Conservation (phyloP, 1,140 invertebrate species). For the Sarcophaga peregrina region DNA sequence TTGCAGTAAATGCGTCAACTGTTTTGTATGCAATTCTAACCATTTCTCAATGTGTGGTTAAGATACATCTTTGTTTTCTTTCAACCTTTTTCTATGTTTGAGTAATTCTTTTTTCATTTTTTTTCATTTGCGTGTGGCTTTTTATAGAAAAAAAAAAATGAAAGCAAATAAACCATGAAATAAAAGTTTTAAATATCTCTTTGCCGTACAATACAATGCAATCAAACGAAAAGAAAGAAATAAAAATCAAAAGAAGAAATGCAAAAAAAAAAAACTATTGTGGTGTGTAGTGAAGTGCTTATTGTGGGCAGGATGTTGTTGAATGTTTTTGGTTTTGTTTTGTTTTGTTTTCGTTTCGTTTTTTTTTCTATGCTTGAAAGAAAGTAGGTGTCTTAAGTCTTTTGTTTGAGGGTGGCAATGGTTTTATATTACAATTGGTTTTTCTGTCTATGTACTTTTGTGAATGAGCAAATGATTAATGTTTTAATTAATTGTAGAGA, state of each 20-base stretch:
- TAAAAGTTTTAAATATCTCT: not conserved
- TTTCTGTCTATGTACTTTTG: not conserved
- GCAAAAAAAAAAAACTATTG: not conserved
- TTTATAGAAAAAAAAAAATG: not conserved
- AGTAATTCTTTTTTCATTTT: not conserved
- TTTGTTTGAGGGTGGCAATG: not conserved
- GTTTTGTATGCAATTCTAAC: not conserved
- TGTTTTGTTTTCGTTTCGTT: too few species aligned
- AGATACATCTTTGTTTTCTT: not conserved
- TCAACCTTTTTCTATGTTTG: not conserved
- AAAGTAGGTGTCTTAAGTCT: constrained; percentile 17
- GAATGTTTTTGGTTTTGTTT: not conserved
- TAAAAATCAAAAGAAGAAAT: not conserved
- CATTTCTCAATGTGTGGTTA: not conserved
- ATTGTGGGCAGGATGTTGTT: constrained; percentile 7
- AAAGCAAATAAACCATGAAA: not conserved
- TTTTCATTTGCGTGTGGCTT: not conserved
- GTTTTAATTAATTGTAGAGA: not conserved
- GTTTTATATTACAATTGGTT: not conserved
- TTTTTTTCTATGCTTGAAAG: not conserved
- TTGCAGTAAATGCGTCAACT: not conserved
- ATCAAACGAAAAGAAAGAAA: not conserved
- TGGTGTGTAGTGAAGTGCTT: not conserved
- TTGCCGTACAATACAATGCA: not conserved
- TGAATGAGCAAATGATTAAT: not conserved